Evolutionary conservation across 2,888 invertebrate genomes (phyloP).

Genomic region (Agonopterix alstromeriana): DNA sequence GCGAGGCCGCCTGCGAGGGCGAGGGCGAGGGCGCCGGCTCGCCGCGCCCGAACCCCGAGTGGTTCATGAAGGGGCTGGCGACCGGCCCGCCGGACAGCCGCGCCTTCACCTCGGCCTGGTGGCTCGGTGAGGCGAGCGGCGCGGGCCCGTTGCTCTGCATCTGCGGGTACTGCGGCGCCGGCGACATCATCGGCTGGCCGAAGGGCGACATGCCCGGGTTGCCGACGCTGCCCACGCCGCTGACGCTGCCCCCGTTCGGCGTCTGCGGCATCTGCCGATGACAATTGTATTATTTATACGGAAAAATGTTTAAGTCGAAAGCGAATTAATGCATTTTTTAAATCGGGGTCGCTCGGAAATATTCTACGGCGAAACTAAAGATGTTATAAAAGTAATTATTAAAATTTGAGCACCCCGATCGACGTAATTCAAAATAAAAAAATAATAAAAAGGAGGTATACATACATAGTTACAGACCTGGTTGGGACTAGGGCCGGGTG

Average conservation of each 20-base stretch:
- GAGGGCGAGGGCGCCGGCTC: constrained; percentile 53
- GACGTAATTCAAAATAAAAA: no score
- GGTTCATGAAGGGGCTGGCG: constrained; percentile 76
- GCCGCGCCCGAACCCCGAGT: constrained; percentile 36
- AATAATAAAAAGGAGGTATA: no score
- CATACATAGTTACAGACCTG: constrained; percentile 36
- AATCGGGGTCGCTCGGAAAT: no score
- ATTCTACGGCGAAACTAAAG: no score
- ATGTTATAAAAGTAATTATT: no score
- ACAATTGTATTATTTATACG: background rate
- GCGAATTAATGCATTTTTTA: no score
- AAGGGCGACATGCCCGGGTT: constrained; percentile 86
- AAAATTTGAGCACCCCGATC: no score
- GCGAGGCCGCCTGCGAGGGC: constrained; percentile 44
- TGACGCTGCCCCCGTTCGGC: constrained; percentile 73
- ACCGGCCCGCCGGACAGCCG: constrained; percentile 60
- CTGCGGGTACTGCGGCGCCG: constrained; percentile 73
- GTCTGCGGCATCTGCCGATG: constrained; percentile 57
- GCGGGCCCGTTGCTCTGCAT: constrained; percentile 79
- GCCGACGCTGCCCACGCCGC: constrained; percentile 60
- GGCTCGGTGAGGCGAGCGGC: constrained; percentile 68
- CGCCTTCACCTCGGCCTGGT: constrained; percentile 78
- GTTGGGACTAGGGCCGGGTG: constrained; percentile 88
- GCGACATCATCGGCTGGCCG: constrained; percentile 78
- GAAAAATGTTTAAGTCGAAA: no score